Percentiles rank a stretch among this genome's conserved stretches.
phyloP scores from a whole-genome alignment of 2,113 vertebrate species.

The Cyanoramphus novaezelandiae region DNA sequence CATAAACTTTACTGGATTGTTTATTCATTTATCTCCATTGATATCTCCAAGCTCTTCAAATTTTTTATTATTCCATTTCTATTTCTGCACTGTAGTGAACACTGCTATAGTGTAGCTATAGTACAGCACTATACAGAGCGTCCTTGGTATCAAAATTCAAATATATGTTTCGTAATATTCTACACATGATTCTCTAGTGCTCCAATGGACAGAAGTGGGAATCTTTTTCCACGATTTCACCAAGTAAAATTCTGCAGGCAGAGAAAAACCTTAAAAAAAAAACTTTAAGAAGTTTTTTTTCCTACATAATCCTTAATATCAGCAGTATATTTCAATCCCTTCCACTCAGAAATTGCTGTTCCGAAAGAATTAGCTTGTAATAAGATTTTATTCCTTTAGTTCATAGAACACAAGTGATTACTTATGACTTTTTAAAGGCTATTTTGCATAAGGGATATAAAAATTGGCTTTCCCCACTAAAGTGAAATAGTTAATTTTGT shows the following conservation, averaged over 20 bases:
- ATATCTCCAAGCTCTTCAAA: background rate
- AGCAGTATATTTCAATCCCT: background rate
- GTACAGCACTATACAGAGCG: background rate
- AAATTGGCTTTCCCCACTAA: background rate
- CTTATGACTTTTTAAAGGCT: background rate
- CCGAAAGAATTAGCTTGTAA: background rate
- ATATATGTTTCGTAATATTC: background rate
- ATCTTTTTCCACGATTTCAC: background rate
- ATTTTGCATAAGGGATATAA: background rate
- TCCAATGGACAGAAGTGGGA: background rate
- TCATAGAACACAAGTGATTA: background rate
- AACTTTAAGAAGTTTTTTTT: background rate
- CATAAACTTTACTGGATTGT: background rate
- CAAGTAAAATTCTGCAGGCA: background rate
- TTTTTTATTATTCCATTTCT: background rate
- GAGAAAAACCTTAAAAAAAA: background rate
- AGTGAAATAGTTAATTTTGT: background rate
- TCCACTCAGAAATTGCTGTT: background rate
- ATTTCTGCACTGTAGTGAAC: background rate
- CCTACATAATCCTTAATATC: background rate
- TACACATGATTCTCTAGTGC: background rate
- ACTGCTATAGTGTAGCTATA: background rate
- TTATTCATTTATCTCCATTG: background rate
- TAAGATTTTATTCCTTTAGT: conserved; percentile 10
- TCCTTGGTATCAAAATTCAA: background rate